Percentiles rank a stretch among this genome's conserved stretches.
phyloP scores from a whole-genome alignment of 2,888 invertebrate genomes.

The Ophion ventricosus region DNA sequence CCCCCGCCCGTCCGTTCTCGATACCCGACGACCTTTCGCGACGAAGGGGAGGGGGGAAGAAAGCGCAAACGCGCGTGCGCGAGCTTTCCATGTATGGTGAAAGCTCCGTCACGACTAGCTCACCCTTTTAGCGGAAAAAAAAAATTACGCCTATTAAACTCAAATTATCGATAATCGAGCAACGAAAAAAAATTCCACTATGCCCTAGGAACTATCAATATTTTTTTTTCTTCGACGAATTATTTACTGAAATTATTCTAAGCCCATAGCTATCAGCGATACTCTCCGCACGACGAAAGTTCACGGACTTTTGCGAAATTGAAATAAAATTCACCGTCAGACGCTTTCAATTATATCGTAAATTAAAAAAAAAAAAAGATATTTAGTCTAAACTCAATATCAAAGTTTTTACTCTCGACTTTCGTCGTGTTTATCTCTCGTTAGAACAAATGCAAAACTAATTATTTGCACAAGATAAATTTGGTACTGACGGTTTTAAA shows the following conservation, averaged over 20 bases:
- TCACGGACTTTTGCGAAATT: not conserved
- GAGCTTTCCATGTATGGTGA: slow-evolving; percentile 49
- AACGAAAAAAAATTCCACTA: not conserved
- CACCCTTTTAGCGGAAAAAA: not conserved
- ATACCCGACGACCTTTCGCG: slow-evolving; percentile 40
- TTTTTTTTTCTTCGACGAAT: not conserved
- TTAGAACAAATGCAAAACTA: no score
- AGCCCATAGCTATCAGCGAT: not conserved
- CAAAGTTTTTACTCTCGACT: no score
- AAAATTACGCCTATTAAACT: not conserved
- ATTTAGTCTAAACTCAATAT: not conserved
- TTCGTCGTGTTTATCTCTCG: no score
- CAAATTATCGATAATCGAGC: not conserved
- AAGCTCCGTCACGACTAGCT: slow-evolving; percentile 48
- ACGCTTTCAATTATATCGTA: not conserved
- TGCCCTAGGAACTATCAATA: not conserved
- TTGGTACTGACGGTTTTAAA: no score
- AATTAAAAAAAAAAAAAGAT: not conserved
- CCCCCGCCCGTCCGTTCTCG: slow-evolving; percentile 23
- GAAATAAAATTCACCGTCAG: not conserved
- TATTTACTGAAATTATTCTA: not conserved
- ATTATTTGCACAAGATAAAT: no score
- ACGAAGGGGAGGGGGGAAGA: slow-evolving; percentile 13
- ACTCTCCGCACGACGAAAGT: not conserved
- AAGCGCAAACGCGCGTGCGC: slow-evolving; percentile 56